Percentiles rank a stretch among this genome's conserved stretches.
Conservation (phyloP, 1,140 invertebrate species). For the Atta cephalotes region DNA sequence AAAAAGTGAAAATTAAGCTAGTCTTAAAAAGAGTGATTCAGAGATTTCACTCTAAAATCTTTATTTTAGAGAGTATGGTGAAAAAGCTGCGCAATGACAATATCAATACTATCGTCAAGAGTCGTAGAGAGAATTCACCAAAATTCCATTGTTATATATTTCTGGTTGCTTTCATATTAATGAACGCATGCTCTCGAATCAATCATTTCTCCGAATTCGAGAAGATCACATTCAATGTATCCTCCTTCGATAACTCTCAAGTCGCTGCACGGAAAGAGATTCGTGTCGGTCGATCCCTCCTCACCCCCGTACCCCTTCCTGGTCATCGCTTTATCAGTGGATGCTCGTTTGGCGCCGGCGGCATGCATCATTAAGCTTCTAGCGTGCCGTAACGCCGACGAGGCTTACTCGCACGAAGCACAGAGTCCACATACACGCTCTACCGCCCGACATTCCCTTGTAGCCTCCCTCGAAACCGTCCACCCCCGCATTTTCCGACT, state of each 20-base stretch:
- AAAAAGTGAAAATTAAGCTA: too few species aligned
- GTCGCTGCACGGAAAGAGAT: constrained; percentile 69
- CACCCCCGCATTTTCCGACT: constrained; percentile 48
- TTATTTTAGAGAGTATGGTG: too few species aligned
- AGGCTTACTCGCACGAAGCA: constrained; percentile 72
- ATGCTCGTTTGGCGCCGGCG: constrained; percentile 77
- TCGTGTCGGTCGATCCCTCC: constrained; percentile 63
- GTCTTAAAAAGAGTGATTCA: too few species aligned
- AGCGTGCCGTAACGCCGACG: constrained; percentile 75
- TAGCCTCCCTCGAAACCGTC: constrained; percentile 55
- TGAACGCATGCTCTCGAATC: not conserved
- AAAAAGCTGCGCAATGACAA: too few species aligned
- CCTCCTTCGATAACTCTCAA: constrained; percentile 65
- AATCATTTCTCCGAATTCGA: not conserved
- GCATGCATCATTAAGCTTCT: constrained; percentile 79
- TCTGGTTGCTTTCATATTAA: constrained; percentile 15
- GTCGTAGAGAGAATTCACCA: not conserved
- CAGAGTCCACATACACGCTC: constrained; percentile 17
- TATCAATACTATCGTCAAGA: too few species aligned
- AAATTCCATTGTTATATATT: constrained; percentile 1
- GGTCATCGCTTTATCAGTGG: constrained; percentile 79
- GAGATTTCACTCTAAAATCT: too few species aligned
- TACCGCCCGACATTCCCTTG: constrained; percentile 53
- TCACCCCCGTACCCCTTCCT: constrained; percentile 33
- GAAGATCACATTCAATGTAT: constrained; percentile 57